Evolutionary conservation across 1,140 invertebrate species (phyloP), one percentile per base, ranked within the genome.

Genomic region (Neotoxoptera formosana): DNA sequence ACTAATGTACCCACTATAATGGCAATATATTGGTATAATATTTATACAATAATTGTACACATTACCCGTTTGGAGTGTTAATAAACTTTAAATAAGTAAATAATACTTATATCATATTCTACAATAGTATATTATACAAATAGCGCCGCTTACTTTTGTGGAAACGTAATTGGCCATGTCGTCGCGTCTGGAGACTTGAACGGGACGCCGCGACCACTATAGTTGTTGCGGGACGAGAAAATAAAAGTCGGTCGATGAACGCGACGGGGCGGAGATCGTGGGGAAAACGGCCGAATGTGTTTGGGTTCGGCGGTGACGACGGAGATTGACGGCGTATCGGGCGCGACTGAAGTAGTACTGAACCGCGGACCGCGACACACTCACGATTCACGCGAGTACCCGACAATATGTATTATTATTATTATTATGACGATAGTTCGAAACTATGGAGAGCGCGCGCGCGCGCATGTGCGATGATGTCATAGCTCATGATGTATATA

Each of bases 381-480:
- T 25, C 36, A n/a, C n/a, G 83, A 84, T 21, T 4, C 36, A 25
- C 36, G 83, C 36, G 83, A 83, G 41, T 41, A 45, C 41, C 83
- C 83, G 23, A 41, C 36, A 84, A 41, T 41, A 21, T n/a, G n/a
- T n/a, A n/a, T n/a, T n/a, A n/a, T n/a, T 41, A 41, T 84, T 84
- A 41, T 84, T 84, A 41, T 45, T 84, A 34, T 83, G n/a, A 23
- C 34, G n/a, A 83, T 34, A 34, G 34, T 83, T 36, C 21, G 76
- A 83, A 34, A 21, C n/a, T 36, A 83, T 8, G 7, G 76, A 21
- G 20, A 20, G 34, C 34, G n/a, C n/a, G 34, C 34, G n/a, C n/a
- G 34, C 76, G 76, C 34, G 76, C 76, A 36, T 36, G 76, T 36
- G 76, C 76, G 76, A 83, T 83, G 76, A 83, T 83, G 76, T 83